A percentile compares a stretch with the other conserved stretches of the same genome.
phyloP scores from a whole-genome alignment of 2,113 vertebrate genomes.

The Natator depressus region DNA sequence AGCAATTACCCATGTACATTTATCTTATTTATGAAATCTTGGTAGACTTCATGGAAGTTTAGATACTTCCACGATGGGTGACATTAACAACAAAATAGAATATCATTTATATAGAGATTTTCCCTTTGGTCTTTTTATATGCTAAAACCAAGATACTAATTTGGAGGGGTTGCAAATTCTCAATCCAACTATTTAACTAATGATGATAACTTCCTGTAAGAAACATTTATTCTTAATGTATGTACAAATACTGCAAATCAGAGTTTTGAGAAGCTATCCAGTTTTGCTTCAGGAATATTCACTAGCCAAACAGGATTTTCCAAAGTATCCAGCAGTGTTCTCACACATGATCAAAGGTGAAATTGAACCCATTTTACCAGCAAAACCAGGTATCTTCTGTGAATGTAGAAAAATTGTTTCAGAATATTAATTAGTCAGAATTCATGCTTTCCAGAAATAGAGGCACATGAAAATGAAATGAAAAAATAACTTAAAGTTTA shows the following conservation, averaged over 20 bases:
- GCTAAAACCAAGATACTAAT: neutral
- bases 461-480: neutral
- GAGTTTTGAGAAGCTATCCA: neutral
- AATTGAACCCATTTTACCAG: neutral
- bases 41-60: neutral
- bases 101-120: neutral
- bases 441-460: neutral
- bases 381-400: neutral
- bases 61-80: neutral
- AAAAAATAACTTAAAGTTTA: neutral
- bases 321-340: neutral
- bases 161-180: neutral
- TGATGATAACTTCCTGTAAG: neutral
- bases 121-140: rapidly evolving
- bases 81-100: neutral
- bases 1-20: no score
- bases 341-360: neutral
- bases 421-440: neutral
- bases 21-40: no score
- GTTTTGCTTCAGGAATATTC: neutral
- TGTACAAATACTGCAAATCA: neutral
- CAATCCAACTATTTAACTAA: neutral
- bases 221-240: neutral
- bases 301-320: neutral
- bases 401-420: neutral